Evolutionary conservation across 2,113 vertebrate species (phyloP).

Genomic region (Cyanistes caeruleus): DNA sequence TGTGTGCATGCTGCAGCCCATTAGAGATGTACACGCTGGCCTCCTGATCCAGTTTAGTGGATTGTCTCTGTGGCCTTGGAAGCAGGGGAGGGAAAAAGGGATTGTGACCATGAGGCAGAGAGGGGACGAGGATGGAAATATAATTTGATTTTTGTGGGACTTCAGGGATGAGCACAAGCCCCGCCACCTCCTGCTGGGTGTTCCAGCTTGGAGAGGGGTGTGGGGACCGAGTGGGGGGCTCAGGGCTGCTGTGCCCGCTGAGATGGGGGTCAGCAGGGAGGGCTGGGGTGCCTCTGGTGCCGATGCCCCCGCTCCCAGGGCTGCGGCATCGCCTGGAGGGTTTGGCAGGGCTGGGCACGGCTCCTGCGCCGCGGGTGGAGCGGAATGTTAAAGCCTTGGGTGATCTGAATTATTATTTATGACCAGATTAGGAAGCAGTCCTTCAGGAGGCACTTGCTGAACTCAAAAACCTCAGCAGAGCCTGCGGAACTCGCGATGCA

Average conservation of each 20-base stretch:
- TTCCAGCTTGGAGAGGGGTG: not conserved
- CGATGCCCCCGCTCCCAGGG: accelerated
- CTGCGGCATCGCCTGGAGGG: accelerated
- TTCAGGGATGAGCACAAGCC: not conserved
- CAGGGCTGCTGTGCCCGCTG: not conserved
- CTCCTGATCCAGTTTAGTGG: constrained; percentile 61
- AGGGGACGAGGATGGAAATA: not conserved
- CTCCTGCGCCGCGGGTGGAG: not conserved
- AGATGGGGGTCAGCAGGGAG: not conserved
- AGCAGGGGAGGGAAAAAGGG: accelerated
- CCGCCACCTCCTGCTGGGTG: not conserved
- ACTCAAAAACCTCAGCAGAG: not conserved
- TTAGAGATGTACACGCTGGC: constrained; percentile 57
- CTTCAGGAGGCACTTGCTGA: constrained; percentile 45
- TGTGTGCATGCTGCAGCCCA: constrained; percentile 67
- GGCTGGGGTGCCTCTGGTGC: not conserved
- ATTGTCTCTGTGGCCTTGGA: constrained; percentile 29
- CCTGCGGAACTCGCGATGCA: not conserved
- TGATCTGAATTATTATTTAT: constrained; percentile 27
- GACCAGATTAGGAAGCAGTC: constrained; percentile 13
- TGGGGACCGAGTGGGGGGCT: not conserved
- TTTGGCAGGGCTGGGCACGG: not conserved
- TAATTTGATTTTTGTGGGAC: not conserved
- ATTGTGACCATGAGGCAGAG: not conserved
- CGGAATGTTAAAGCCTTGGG: not conserved